Conservation (phyloP, 2,797 vertebrate species). For the Malurus leucopterus region DNA sequence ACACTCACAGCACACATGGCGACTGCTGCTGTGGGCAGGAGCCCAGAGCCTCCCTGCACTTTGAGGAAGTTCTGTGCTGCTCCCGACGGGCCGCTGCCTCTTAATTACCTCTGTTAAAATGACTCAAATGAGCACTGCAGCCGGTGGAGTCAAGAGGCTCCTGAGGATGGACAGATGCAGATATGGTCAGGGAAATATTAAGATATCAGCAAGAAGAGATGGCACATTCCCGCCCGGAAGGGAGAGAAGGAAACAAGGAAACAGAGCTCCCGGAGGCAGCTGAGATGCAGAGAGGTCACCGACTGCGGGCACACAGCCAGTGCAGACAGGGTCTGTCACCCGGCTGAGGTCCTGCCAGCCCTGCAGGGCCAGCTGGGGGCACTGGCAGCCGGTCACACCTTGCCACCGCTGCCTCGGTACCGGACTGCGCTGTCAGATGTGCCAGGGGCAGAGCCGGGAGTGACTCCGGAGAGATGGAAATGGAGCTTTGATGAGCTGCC, state of each 20-base stretch:
- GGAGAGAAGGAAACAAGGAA: background rate
- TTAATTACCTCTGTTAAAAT: background rate
- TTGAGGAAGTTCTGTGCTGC: background rate
- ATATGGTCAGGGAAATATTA: background rate
- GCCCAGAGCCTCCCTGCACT: background rate
- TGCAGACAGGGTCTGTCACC: accelerated
- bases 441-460: background rate
- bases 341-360: background rate
- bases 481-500: background rate
- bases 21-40: background rate
- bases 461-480: background rate
- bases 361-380: background rate
- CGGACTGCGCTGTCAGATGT: accelerated
- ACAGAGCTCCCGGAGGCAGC: background rate
- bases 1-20: background rate
- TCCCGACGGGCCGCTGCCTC: background rate
- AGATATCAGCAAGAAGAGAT: background rate
- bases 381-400: background rate
- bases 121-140: background rate
- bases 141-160: background rate
- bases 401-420: accelerated
- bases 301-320: background rate
- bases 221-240: background rate
- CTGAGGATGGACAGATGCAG: background rate
- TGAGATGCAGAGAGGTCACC: background rate